phyloP scores from a whole-genome alignment of 2,113 vertebrate genomes.

The Baryphthengus martii region DNA sequence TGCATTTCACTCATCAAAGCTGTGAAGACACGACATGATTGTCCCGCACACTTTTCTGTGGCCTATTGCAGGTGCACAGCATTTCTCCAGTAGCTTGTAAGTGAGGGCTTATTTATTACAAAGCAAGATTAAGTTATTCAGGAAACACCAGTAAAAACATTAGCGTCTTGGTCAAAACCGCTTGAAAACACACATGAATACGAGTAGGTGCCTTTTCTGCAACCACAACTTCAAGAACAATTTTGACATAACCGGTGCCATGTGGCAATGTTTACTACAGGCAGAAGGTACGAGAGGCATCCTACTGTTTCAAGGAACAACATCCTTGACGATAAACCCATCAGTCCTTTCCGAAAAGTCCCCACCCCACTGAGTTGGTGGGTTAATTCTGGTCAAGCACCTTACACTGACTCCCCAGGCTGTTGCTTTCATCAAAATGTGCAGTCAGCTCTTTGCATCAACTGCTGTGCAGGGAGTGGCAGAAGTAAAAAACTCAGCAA shows the following conservation, averaged over 20 bases:
- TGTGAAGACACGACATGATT: not conserved
- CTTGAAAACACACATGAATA: not conserved
- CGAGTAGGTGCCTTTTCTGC: not conserved
- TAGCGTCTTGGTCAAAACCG: slow-evolving; percentile 9
- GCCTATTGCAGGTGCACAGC: not conserved
- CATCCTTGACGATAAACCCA: not conserved
- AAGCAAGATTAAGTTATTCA: slow-evolving; percentile 8
- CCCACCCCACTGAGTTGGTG: not conserved
- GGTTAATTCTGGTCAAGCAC: not conserved
- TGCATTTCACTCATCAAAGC: not conserved
- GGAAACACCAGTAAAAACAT: not conserved
- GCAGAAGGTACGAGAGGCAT: not conserved
- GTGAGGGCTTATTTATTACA: not conserved
- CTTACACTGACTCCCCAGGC: not conserved
- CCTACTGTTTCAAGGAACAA: not conserved
- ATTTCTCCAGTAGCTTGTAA: not conserved
- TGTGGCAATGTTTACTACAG: not conserved
- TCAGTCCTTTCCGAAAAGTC: not conserved
- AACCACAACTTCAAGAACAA: not conserved
- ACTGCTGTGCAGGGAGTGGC: not conserved
- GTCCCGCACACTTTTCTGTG: not conserved
- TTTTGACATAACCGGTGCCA: not conserved
- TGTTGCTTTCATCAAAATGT: not conserved
- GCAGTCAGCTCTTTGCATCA: not conserved
- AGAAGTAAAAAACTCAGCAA: not conserved